Percentiles rank a stretch among this genome's conserved stretches.
Conservation (phyloP, 2,888 invertebrate genomes). For the Luperina testacea region DNA sequence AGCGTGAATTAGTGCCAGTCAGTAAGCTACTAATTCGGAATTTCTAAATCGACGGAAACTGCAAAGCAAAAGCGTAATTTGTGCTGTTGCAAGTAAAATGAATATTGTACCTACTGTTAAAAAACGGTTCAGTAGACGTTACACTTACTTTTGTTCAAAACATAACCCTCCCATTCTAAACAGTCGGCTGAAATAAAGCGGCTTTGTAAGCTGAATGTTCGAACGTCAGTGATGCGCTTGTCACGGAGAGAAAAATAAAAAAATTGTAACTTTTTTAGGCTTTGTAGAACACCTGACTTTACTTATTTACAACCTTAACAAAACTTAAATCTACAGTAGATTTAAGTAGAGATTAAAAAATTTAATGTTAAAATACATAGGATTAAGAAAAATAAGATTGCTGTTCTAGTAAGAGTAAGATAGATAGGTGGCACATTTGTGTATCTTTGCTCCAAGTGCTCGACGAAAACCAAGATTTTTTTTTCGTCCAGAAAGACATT, state of each 20-base stretch:
- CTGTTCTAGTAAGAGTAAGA: background rate
- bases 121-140: background rate
- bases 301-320: background rate
- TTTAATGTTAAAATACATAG: background rate
- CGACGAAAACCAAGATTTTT: background rate
- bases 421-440: conserved; percentile 26
- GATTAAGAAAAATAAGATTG: background rate
- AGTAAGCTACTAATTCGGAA: background rate
- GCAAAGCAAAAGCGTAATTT: background rate
- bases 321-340: background rate
- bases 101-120: background rate
- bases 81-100: background rate
- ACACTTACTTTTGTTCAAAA: background rate
- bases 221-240: conserved; percentile 56
- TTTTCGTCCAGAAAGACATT: background rate
- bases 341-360: background rate
- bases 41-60: background rate
- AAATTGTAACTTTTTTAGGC: conserved; percentile 41
- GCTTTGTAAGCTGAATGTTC: conserved; percentile 31
- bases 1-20: background rate
- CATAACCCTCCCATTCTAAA: background rate
- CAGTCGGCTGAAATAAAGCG: conserved; percentile 47
- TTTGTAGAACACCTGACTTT: conserved; percentile 59
- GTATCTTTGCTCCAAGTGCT: background rate
- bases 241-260: conserved; percentile 55